Conservation (phyloP, 2,113 vertebrate species). For the Tyrannus savana region DNA sequence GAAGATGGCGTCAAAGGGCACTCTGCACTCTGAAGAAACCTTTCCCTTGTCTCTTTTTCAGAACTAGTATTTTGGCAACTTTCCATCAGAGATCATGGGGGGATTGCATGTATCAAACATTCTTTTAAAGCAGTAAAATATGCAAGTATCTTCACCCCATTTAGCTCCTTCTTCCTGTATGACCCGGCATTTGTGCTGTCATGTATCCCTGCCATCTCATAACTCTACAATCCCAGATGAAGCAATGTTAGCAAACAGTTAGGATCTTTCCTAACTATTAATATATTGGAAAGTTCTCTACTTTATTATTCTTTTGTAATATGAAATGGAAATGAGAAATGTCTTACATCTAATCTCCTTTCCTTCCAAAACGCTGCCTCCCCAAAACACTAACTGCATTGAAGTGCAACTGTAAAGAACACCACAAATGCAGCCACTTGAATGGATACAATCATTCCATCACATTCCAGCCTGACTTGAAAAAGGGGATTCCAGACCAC, state of each 20-base stretch:
- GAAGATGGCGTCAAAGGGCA: neutral
- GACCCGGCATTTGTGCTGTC: neutral
- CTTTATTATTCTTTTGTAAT: neutral
- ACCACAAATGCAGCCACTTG: neutral
- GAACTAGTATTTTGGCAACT: neutral
- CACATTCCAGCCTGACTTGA: neutral
- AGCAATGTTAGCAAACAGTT: neutral
- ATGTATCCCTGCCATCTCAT: neutral
- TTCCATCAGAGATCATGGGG: neutral
- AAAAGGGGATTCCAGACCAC: neutral
- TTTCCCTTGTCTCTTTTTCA: neutral
- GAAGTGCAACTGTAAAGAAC: neutral
- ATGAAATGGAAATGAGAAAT: neutral
- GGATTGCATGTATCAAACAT: neutral
- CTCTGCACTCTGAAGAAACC: neutral
- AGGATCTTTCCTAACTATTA: neutral
- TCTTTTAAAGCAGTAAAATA: neutral
- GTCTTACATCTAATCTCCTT: neutral
- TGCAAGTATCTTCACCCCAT: neutral
- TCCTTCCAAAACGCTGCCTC: neutral
- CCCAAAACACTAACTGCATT: neutral
- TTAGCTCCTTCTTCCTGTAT: neutral
- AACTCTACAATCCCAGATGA: neutral
- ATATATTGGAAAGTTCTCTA: neutral
- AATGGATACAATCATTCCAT: neutral